phyloP scores from a whole-genome alignment of 2,797 vertebrate genomes.

The Labeo calbasu region DNA sequence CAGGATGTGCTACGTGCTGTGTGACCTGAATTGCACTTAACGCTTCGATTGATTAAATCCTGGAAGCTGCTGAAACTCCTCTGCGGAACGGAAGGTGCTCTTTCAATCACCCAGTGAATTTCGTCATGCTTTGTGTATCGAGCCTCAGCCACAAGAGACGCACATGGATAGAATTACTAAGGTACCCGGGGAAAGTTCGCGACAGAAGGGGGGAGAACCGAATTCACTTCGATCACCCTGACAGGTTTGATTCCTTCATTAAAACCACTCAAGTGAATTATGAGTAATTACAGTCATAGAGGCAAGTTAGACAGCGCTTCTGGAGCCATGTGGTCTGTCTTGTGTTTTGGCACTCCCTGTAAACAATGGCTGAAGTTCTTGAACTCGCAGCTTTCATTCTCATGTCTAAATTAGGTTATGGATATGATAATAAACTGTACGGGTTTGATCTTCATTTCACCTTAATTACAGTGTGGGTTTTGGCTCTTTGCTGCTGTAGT shows the following conservation, averaged over 20 bases:
- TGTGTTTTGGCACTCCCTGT: slow-evolving; percentile 27
- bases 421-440: slow-evolving; percentile 50
- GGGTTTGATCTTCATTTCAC: slow-evolving; percentile 58
- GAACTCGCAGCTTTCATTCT: slow-evolving; percentile 27
- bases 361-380: slow-evolving; percentile 47
- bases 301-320: slow-evolving; percentile 35
- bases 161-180: slow-evolving; percentile 47
- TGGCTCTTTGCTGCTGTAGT: slow-evolving; percentile 50
- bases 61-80: slow-evolving; percentile 36
- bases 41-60: slow-evolving; percentile 50
- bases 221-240: slow-evolving; percentile 42
- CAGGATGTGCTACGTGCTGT: slow-evolving; percentile 39
- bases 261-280: slow-evolving; percentile 70
- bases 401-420: slow-evolving; percentile 26
- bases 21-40: slow-evolving; percentile 49
- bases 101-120: slow-evolving; percentile 48
- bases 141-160: slow-evolving; percentile 41
- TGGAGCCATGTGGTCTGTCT: slow-evolving; percentile 32
- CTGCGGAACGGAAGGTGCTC: slow-evolving; percentile 42
- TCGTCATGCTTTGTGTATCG: slow-evolving; percentile 47
- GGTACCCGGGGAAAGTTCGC: not conserved
- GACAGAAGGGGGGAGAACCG: not conserved
- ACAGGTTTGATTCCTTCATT: slow-evolving; percentile 59
- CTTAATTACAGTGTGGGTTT: slow-evolving; percentile 55
- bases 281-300: slow-evolving; percentile 65